Evolutionary conservation across 2,888 invertebrate genomes (phyloP), one percentile per base, ranked within the genome.

Genomic region (Drosophila kuntzei): DNA sequence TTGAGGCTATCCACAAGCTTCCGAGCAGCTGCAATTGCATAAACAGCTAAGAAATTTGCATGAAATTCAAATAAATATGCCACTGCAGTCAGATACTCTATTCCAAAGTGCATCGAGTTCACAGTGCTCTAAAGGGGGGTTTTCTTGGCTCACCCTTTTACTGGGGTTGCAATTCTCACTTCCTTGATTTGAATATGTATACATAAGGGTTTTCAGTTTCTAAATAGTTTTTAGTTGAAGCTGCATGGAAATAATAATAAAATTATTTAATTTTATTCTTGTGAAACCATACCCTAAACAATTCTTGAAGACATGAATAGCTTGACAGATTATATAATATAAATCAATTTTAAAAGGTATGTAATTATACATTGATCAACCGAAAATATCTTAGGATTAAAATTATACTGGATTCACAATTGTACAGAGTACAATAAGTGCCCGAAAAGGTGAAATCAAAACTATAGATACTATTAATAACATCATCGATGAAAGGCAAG

Each of bases 11-110:
- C 18, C 16, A 18, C n/a, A 16, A 57, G 60, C 50, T 59, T 22
- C 18, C 46, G 36, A 63, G 61, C 76, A 76, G 79, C 76, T 77
- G 76, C 76, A 59, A 36, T 63, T 63, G 51, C 55, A 57, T 32
- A 36, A 25, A 54, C 47, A 60, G n/a, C 54, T 44, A 29, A 18
- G 14, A 73, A 89, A 91, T 91, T 91, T 90, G 90, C 91, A 91
- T 91, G 88, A 91, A 91, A 87, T 89, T 86, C 89, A 78, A 90
- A 91, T 91, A 91, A 91, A 91, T 90, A 91, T 90, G 90, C 86
- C 91, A 88, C 79, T 78, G 80, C 67, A 80, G 79, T 76, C 74
- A 63, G 61, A 74, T 70, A 61, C 44, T 51, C 36, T 46, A 50
- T 20, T 44, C 44, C 16, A 54, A 66, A 60, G 54, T 80, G 76